A percentile compares a stretch with the other conserved stretches of the same genome.
These are phyloP conservation scores for Xenops minutus DNA, from an alignment of 2,797 vertebrate genomes.

Conservation along the genomic window DNA sequence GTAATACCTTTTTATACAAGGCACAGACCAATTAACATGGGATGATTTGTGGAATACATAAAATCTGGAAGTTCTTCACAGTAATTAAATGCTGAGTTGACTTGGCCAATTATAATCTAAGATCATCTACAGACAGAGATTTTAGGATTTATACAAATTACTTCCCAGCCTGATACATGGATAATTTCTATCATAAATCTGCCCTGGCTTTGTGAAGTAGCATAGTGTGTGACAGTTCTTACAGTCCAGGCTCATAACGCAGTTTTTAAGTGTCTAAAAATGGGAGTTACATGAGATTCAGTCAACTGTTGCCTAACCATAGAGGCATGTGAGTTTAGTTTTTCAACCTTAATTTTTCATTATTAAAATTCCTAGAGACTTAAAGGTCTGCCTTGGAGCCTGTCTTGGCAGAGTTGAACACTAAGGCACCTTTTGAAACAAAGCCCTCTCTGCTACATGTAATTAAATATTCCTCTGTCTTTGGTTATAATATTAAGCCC, in stretches of 20 bases:
- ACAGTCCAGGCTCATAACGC: not conserved
- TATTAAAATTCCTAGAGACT: not conserved
- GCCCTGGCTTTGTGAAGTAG: not conserved
- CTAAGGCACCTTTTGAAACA: not conserved
- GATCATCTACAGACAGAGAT: not conserved
- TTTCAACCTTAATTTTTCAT: not conserved
- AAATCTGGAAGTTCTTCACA: not conserved
- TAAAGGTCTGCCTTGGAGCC: not conserved
- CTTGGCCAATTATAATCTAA: not conserved
- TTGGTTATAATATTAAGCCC: not conserved
- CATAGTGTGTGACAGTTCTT: not conserved
- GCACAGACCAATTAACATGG: not conserved
- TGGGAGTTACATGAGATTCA: not conserved
- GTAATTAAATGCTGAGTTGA: not conserved
- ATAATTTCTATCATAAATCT: not conserved
- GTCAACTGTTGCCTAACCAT: not conserved
- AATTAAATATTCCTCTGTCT: not conserved
- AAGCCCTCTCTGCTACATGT: not conserved
- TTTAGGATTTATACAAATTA: not conserved
- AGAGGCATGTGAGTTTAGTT: not conserved
- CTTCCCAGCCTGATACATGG: not conserved
- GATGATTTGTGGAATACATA: not conserved
- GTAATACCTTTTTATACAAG: not conserved
- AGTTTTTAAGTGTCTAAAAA: not conserved
- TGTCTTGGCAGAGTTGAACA: not conserved